Percentiles rank a stretch among this genome's conserved stretches.
These are phyloP conservation scores for Centropus bengalensis DNA, from an alignment of 2,113 vertebrate genomes.

Conservation along the genomic window DNA sequence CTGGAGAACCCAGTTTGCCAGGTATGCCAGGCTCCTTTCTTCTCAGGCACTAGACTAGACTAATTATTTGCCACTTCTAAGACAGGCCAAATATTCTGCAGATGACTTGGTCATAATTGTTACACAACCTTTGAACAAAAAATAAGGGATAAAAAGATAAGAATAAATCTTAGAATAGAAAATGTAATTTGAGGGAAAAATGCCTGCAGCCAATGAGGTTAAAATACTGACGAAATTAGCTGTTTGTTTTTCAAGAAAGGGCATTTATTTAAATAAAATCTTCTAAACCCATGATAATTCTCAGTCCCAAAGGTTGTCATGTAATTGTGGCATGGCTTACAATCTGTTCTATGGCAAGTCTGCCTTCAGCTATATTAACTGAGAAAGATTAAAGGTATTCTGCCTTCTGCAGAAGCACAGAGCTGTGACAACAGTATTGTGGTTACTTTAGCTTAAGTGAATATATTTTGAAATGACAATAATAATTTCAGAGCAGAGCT, in stretches of 20 bases:
- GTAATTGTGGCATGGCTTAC: not conserved
- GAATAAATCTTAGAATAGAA: not conserved
- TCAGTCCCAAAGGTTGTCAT: not conserved
- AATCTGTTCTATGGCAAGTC: not conserved
- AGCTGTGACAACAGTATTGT: not conserved
- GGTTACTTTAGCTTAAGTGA: not conserved
- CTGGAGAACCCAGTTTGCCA: not conserved
- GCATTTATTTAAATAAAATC: not conserved
- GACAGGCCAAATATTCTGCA: not conserved
- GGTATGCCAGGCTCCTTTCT: not conserved
- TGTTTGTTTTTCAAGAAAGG: not conserved
- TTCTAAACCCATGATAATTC: not conserved
- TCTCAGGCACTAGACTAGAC: not conserved
- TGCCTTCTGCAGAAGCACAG: not conserved
- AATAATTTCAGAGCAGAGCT: not conserved
- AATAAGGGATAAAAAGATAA: not conserved
- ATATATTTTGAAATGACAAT: not conserved
- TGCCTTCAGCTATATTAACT: not conserved
- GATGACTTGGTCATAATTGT: not conserved
- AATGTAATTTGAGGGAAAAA: not conserved
- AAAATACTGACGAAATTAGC: not conserved
- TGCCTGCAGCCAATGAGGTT: not conserved
- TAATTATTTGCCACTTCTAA: not conserved
- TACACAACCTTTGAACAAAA: not conserved
- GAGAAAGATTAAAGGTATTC: not conserved